Evolutionary conservation across 2,113 vertebrate species (phyloP).

Genomic region (Vulpes vulpes): DNA sequence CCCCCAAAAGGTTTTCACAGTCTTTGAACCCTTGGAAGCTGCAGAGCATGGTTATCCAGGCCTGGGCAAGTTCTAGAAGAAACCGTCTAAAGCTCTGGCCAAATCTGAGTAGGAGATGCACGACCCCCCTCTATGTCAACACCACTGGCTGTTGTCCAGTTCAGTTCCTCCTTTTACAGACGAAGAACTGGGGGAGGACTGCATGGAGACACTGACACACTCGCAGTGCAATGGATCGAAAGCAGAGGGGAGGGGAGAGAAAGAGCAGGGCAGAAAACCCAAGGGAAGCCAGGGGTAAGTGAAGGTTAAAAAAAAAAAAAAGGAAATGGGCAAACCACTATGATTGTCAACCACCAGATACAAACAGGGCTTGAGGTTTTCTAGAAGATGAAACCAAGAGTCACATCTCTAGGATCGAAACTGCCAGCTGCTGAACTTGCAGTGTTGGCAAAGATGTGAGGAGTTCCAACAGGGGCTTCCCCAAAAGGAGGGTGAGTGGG

Average conservation of each 20-base stretch:
- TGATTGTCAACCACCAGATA: background rate
- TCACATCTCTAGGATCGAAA: background rate
- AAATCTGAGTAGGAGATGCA: background rate
- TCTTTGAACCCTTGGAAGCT: background rate
- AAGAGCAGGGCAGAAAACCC: background rate
- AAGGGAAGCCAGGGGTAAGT: background rate
- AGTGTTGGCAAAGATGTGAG: background rate
- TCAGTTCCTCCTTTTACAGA: background rate
- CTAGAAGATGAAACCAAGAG: background rate
- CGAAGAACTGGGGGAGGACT: rapidly evolving
- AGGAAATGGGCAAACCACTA: background rate
- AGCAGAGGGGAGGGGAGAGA: background rate
- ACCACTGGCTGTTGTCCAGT: background rate
- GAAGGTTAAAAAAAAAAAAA: background rate
- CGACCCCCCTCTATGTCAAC: background rate
- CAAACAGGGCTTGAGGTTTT: background rate
- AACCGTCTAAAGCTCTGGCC: background rate
- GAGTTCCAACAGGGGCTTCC: background rate
- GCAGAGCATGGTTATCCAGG: background rate
- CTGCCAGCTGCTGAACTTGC: background rate
- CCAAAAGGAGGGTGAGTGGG: background rate
- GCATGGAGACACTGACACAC: too few species aligned
- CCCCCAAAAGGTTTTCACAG: background rate
- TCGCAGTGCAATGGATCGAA: rapidly evolving
- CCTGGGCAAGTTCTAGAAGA: background rate